Conservation (phyloP, 2,888 invertebrate genomes). For the Neoscelio sp. region DNA sequence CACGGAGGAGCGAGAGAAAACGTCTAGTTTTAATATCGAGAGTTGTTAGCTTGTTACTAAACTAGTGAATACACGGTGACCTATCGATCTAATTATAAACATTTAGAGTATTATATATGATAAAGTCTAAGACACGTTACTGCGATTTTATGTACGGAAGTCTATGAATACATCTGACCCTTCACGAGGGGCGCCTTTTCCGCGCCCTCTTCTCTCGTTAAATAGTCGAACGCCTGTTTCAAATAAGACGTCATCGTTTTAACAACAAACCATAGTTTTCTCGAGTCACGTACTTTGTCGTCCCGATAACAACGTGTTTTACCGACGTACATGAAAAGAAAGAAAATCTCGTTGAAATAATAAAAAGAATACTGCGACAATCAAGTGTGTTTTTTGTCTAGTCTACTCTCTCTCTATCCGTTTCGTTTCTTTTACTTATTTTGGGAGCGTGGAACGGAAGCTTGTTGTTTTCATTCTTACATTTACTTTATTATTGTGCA, state of each 20-base stretch:
- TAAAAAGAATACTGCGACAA: conserved; percentile 62
- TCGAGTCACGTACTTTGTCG: conserved; percentile 59
- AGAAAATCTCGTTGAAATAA: conserved; percentile 58
- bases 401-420: conserved; percentile 37
- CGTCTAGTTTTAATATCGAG: conserved; percentile 73
- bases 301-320: conserved; percentile 64
- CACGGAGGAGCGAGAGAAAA: conserved; percentile 63
- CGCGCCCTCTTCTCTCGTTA: conserved; percentile 53
- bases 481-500: too few species aligned
- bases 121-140: conserved; percentile 81
- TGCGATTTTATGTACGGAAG: conserved; percentile 73
- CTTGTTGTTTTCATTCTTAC: too few species aligned
- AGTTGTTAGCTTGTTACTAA: conserved; percentile 74
- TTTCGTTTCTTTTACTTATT: conserved; percentile 46
- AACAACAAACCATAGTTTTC: conserved; percentile 57
- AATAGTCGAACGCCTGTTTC: conserved; percentile 58
- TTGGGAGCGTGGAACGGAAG: conserved; percentile 25
- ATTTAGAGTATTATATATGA: conserved; percentile 78
- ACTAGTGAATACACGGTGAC: conserved; percentile 79
- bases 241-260: conserved; percentile 59
- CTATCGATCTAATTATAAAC: conserved; percentile 84
- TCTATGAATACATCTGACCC: conserved; percentile 61
- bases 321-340: conserved; percentile 53
- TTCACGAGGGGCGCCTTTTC: conserved; percentile 66
- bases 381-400: conserved; percentile 58